Evolutionary conservation across 2,888 invertebrate species (phyloP).

Genomic region (Pollenia labialis): DNA sequence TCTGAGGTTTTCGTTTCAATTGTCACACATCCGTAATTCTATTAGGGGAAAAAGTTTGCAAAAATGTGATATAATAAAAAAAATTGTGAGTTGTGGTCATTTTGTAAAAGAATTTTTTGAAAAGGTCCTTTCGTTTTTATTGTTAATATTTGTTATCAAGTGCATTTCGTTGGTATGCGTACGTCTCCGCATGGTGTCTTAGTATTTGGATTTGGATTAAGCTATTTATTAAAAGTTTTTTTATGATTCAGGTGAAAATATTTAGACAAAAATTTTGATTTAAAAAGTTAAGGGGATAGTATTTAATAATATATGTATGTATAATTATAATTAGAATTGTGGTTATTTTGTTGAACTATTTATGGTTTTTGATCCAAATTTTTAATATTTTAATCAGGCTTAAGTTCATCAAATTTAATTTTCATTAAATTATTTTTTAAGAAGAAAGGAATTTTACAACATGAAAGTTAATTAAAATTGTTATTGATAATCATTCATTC

Average conservation of each 20-base stretch:
- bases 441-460: too few species aligned
- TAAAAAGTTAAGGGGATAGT: too few species aligned
- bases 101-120: slow-evolving; percentile 53
- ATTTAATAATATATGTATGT: too few species aligned
- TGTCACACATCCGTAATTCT: slow-evolving; percentile 41
- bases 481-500: too few species aligned
- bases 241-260: slow-evolving; percentile 34
- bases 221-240: slow-evolving; percentile 47
- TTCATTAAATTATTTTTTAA: too few species aligned
- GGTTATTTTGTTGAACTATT: too few species aligned
- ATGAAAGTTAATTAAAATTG: too few species aligned
- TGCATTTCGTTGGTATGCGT: slow-evolving; percentile 22
- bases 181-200: slow-evolving; percentile 54
- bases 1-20: slow-evolving; percentile 62
- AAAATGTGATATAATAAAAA: background rate
- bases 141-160: slow-evolving; percentile 25
- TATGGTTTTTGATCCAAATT: too few species aligned
- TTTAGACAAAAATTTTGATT: background rate
- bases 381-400: too few species aligned
- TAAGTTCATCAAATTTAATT: too few species aligned
- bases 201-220: slow-evolving; percentile 51
- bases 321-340: too few species aligned
- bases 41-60: slow-evolving; percentile 34
- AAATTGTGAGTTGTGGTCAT: slow-evolving; percentile 63
- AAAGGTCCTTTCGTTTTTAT: slow-evolving; percentile 31